Conservation (phyloP, 2,797 vertebrate genomes). For the Micrastur ruficollis region DNA sequence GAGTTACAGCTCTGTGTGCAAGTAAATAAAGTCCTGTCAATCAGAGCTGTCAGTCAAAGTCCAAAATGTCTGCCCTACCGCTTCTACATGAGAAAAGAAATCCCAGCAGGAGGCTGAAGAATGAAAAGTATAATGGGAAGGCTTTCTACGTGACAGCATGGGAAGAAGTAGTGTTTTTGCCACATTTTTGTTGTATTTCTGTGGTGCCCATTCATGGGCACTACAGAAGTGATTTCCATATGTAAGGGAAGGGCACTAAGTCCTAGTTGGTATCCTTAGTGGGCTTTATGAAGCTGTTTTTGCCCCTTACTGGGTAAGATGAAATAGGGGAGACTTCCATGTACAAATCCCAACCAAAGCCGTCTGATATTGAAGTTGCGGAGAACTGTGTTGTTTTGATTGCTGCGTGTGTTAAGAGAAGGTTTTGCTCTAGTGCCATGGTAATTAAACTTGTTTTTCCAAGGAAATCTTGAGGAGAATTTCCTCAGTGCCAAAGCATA, state of each 20-base stretch:
- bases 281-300: neutral
- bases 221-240: neutral
- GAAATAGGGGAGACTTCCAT: neutral
- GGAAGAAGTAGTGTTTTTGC: neutral
- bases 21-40: neutral
- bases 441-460: neutral
- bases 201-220: neutral
- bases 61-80: neutral
- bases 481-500: neutral
- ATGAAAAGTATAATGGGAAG: neutral
- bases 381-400: neutral
- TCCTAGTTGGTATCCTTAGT: neutral
- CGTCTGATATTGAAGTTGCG: neutral
- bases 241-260: neutral
- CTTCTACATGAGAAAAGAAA: neutral
- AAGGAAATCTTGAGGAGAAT: neutral
- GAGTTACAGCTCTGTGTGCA: neutral
- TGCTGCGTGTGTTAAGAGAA: neutral
- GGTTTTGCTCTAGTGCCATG: neutral
- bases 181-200: neutral
- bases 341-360: neutral
- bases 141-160: neutral
- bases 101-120: neutral
- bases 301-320: neutral
- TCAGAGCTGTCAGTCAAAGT: neutral